Percentiles rank a stretch among this genome's conserved stretches.
These are phyloP conservation scores for Metellina segmentata DNA, from an alignment of 2,888 invertebrate genomes.

Conservation along the genomic window DNA sequence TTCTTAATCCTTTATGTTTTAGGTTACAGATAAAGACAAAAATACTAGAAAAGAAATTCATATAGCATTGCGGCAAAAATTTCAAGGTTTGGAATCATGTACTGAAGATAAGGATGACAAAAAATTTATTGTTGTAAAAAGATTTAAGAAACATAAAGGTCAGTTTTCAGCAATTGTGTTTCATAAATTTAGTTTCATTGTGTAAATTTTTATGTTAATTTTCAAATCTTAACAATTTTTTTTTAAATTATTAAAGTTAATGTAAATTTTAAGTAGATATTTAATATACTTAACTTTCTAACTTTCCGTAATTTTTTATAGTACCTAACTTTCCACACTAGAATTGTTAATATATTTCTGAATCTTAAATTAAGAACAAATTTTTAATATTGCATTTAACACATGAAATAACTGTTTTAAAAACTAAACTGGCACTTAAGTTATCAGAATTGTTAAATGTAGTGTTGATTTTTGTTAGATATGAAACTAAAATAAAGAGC, in stretches of 20 bases:
- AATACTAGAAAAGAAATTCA: constrained; percentile 88
- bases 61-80: constrained; percentile 86
- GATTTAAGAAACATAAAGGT: constrained; percentile 50
- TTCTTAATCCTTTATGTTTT: constrained; percentile 41
- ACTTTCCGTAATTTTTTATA: too few species aligned
- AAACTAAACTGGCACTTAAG: too few species aligned
- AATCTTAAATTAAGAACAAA: too few species aligned
- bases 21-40: constrained; percentile 86
- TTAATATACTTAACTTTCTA: not conserved
- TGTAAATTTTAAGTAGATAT: not conserved
- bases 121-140: constrained; percentile 85
- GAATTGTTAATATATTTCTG: too few species aligned
- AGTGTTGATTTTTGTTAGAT: too few species aligned
- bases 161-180: not conserved
- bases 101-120: constrained; percentile 85
- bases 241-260: not conserved
- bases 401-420: too few species aligned
- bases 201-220: not conserved
- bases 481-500: too few species aligned
- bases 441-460: too few species aligned
- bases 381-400: too few species aligned
- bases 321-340: too few species aligned
- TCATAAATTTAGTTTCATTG: not conserved
- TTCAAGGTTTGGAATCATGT: constrained; percentile 85
- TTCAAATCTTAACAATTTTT: not conserved